Conservation (phyloP, 1,140 invertebrate species). For the Uloborus diversus region DNA sequence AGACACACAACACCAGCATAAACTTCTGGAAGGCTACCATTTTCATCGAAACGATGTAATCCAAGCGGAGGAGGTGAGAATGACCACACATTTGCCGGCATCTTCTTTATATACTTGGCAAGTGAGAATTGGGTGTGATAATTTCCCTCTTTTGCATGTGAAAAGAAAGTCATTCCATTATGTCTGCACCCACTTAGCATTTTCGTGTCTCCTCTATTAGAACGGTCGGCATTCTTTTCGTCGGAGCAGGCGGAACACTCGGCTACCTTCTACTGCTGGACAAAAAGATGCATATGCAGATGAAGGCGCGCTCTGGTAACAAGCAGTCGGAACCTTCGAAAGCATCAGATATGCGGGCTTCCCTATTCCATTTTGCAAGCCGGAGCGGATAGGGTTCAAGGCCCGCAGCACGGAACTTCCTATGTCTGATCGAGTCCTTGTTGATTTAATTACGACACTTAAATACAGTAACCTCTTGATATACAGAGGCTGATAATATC, state of each 20-base stretch:
- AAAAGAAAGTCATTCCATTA: slow-evolving; percentile 16
- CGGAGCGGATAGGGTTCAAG: no score
- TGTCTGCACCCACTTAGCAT: slow-evolving; percentile 21
- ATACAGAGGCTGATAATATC: no score
- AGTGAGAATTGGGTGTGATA: not conserved
- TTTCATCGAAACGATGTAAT: slow-evolving; percentile 8
- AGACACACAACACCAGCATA: not conserved
- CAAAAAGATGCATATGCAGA: slow-evolving; percentile 27
- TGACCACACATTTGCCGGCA: not conserved
- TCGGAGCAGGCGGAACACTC: not conserved
- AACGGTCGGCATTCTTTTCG: not conserved
- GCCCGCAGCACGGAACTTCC: no score
- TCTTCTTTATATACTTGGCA: slow-evolving; percentile 11
- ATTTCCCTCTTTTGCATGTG: slow-evolving; percentile 18
- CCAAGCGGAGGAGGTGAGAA: slow-evolving; percentile 1
- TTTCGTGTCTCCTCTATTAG: not conserved
- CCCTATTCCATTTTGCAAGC: no score
- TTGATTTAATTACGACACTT: no score
- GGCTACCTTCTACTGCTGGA: not conserved
- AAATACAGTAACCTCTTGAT: not conserved
- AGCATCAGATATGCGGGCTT: not conserved
- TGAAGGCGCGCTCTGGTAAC: not conserved
- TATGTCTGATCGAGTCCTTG: no score
- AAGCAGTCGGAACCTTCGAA: not conserved
- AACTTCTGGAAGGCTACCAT: not conserved